Conservation (phyloP, 1,140 invertebrate species). For the Pentalonia nigronervosa region DNA sequence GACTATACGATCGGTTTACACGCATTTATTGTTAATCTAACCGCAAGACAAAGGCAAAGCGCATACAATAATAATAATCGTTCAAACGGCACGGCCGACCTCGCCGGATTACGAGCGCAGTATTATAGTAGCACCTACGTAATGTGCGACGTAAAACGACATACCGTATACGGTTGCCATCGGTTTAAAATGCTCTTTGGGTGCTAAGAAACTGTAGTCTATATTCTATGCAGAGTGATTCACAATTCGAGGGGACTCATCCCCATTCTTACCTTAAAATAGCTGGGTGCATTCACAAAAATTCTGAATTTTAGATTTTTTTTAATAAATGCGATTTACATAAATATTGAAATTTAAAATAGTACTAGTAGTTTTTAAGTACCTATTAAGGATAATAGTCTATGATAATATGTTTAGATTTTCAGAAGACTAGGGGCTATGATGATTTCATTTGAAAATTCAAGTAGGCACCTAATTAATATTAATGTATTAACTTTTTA, state of each 20-base stretch:
- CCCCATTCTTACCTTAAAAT: not conserved
- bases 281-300: too few species aligned
- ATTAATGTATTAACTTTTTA: too few species aligned
- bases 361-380: too few species aligned
- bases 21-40: conserved; percentile 1
- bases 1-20: not conserved
- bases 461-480: too few species aligned
- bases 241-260: not conserved
- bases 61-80: not conserved
- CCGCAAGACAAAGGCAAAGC: not conserved
- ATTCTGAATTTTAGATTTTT: too few species aligned
- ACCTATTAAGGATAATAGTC: too few species aligned
- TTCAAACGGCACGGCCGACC: not conserved
- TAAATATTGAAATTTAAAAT: not conserved
- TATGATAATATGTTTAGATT: too few species aligned
- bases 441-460: too few species aligned
- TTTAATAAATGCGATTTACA: not conserved
- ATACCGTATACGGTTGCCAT: not conserved
- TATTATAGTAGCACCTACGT: not conserved
- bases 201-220: not conserved
- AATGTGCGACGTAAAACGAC: not conserved
- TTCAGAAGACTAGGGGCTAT: too few species aligned
- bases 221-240: not conserved
- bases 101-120: not conserved
- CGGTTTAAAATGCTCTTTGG: not conserved